A percentile compares a stretch with the other conserved stretches of the same genome.
These are phyloP conservation scores for Ptilodon capucinus DNA, from an alignment of 2,888 invertebrate genomes.

Conservation along the genomic window DNA sequence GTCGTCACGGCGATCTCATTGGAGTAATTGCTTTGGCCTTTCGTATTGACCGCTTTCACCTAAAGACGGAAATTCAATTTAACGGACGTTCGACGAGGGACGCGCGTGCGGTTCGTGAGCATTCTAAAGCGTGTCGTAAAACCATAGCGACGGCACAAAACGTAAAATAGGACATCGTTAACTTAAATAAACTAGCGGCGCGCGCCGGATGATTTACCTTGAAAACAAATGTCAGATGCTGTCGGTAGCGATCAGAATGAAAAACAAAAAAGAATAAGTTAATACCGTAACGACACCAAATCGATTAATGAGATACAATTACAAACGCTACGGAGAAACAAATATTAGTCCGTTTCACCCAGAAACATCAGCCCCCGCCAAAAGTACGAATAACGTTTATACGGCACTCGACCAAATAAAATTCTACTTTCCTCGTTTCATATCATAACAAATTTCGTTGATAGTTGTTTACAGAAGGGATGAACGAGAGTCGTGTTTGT, in stretches of 20 bases:
- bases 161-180: slow-evolving; percentile 30
- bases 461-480: not conserved
- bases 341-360: not conserved
- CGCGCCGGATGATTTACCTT: slow-evolving; percentile 68
- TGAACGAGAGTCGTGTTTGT: not conserved
- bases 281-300: slow-evolving; percentile 31
- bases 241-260: slow-evolving; percentile 74
- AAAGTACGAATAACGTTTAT: not conserved
- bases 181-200: slow-evolving; percentile 41
- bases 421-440: not conserved
- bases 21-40: slow-evolving; percentile 93
- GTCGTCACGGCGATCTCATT: slow-evolving; percentile 92
- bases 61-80: slow-evolving; percentile 44
- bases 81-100: slow-evolving; percentile 13
- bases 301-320: slow-evolving; percentile 16
- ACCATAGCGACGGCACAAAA: slow-evolving; percentile 51
- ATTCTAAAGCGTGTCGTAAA: slow-evolving; percentile 47
- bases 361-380: not conserved
- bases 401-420: slow-evolving; percentile 1
- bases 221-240: slow-evolving; percentile 79
- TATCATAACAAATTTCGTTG: not conserved
- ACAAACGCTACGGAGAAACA: slow-evolving; percentile 1
- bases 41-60: slow-evolving; percentile 94
- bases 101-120: slow-evolving; percentile 21
- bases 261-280: slow-evolving; percentile 57